Evolutionary conservation across 1,140 invertebrate species (phyloP), one percentile per base, ranked within the genome.

Genomic region (Frieseomelitta varia): DNA sequence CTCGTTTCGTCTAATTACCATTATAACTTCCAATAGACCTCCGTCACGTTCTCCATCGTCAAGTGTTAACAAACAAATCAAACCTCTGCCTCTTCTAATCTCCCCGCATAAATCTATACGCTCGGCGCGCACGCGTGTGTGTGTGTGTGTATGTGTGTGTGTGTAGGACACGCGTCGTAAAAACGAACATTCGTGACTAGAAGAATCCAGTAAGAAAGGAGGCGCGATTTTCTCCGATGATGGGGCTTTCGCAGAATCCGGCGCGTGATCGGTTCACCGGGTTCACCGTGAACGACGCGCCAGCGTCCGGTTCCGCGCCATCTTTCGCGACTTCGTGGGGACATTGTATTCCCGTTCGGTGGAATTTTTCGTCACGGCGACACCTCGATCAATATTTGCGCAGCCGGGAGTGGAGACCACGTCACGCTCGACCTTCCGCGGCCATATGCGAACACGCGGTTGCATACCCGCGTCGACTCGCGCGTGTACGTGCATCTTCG

Each of bases 351-450:
- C 84, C 89, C 89, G 88, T 93, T 92, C 87, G 91, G 90, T 93
- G 93, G 93, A 93, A 93, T 93, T 93, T 93, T 93, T 93, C 91
- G 90, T 92, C 91, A 92, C 91, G 91, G 88, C 88, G 86, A 92
- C 87, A 93, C 92, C 90, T 93, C 92, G 93, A 93, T 93, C 93
- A 93, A 93, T 93, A 93, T 93, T 93, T 93, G 92, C 92, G 92
- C 93, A 93, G 93, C 93, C 92, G 92, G 92, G 91, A 92, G 89
- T 90, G 84, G 90, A 85, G 88, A 91, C 88, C 88, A 91, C 93
- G 92, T 93, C 92, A 93, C 76, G 68, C 90, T 92, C 93, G 93
- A 93, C 93, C 92, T 92, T 92, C 92, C 92, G 90, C 91, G 89
- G 91, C 92, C 92, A 92, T 91, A 92, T 92, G 92, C 88, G 92